phyloP scores from a whole-genome alignment of 2,888 invertebrate genomes.

The Diarsia rubi region DNA sequence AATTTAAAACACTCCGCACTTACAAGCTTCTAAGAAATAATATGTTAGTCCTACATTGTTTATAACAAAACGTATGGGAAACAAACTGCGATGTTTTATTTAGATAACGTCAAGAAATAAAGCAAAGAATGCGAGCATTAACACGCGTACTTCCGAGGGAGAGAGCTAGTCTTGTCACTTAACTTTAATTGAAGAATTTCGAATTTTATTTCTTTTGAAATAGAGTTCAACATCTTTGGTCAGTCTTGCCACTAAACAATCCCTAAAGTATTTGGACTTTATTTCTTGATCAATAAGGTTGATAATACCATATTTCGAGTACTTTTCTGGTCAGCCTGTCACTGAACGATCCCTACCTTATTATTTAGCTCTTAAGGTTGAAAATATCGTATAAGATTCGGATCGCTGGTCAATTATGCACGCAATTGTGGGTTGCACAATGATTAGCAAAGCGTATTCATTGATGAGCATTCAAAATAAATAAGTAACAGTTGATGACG shows the following conservation, averaged over 20 bases:
- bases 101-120: constrained; percentile 58
- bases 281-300: background rate
- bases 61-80: constrained; percentile 45
- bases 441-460: constrained; percentile 54
- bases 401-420: constrained; percentile 57
- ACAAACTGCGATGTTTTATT: constrained; percentile 57
- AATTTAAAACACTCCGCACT: constrained; percentile 23
- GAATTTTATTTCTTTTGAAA: background rate
- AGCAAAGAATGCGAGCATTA: constrained; percentile 53
- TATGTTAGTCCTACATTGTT: constrained; percentile 41
- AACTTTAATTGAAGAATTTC: background rate
- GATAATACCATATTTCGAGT: background rate
- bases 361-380: background rate
- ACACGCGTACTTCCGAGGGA: constrained; percentile 40
- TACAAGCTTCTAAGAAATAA: constrained; percentile 30
- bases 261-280: background rate
- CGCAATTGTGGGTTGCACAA: constrained; percentile 59
- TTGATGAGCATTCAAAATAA: constrained; percentile 64
- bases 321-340: background rate
- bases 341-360: background rate
- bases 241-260: constrained; percentile 15
- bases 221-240: constrained; percentile 21
- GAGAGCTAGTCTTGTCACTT: constrained; percentile 32
- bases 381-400: constrained; percentile 10
- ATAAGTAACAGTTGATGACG: constrained; percentile 36